Evolutionary conservation across 2,113 vertebrate genomes (phyloP).

Genomic region (Labrus mixtus): DNA sequence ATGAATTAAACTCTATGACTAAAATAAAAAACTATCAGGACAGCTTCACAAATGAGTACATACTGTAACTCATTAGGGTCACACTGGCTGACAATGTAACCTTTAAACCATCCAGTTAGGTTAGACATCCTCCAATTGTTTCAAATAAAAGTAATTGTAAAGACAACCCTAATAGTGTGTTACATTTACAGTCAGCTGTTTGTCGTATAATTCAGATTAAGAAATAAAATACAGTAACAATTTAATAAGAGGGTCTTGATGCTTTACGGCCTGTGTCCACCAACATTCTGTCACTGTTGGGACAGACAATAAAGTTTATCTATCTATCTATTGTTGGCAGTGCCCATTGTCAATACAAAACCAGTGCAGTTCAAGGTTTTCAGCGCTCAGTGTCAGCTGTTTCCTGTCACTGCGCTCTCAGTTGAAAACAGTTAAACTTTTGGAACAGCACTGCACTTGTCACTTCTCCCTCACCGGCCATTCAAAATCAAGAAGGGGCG

Average conservation of each 20-base stretch:
- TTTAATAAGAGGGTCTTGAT: slow-evolving; percentile 8
- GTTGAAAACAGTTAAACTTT: no score
- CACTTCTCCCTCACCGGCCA: no score
- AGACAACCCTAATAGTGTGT: background rate
- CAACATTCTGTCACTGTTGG: no score
- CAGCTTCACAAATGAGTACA: background rate
- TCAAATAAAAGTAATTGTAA: slow-evolving; percentile 21
- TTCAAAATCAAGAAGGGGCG: no score
- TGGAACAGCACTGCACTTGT: no score
- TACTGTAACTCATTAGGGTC: slow-evolving; percentile 4
- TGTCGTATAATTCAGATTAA: slow-evolving; percentile 13
- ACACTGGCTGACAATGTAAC: background rate
- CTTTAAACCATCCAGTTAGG: background rate
- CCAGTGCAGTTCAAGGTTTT: no score
- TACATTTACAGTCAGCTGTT: background rate
- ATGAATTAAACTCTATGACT: slow-evolving; percentile 3
- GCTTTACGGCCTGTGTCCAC: no score
- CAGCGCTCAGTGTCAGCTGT: no score
- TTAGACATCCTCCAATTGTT: background rate
- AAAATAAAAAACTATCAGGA: slow-evolving; percentile 4
- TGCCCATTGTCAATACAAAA: no score
- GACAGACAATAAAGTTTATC: no score
- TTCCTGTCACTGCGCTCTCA: no score
- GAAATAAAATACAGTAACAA: slow-evolving; percentile 22
- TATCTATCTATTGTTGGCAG: no score